Conservation (phyloP, 2,797 vertebrate species). For the Scleropages formosus region DNA sequence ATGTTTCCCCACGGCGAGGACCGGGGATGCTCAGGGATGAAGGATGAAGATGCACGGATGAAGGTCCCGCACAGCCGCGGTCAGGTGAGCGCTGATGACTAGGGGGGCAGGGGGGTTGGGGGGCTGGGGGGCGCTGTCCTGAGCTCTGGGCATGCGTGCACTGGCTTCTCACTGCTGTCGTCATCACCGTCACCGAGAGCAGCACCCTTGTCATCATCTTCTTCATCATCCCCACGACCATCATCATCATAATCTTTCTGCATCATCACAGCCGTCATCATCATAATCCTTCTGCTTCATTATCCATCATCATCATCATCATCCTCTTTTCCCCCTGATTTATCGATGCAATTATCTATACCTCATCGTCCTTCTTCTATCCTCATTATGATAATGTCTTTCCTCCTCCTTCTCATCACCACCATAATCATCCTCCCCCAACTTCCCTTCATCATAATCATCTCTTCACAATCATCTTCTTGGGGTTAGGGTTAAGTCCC, state of each 20-base stretch:
- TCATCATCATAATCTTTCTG: no score
- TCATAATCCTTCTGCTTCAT: no score
- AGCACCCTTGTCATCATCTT: constrained; percentile 17
- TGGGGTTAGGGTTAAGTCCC: no score
- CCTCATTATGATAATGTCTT: constrained; percentile 30
- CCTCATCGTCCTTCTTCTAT: not conserved
- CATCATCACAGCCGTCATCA: not conserved
- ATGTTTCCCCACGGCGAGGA: constrained; percentile 21
- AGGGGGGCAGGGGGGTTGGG: not conserved
- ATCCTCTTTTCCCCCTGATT: constrained; percentile 31
- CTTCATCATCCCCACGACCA: not conserved
- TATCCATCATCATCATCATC: not conserved
- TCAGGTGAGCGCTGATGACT: constrained; percentile 11
- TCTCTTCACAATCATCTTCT: no score
- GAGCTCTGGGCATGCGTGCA: constrained; percentile 10
- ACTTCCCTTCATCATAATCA: no score
- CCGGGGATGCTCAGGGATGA: constrained; percentile 23
- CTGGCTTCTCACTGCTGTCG: not conserved
- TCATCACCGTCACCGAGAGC: not conserved
- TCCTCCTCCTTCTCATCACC: not conserved
- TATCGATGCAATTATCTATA: no score
- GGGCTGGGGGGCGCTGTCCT: not conserved
- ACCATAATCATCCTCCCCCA: not conserved
- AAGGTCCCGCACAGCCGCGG: not conserved
- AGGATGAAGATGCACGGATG: not conserved